Conservation (phyloP, 2,113 vertebrate genomes). For the Callocephalon fimbriatum region DNA sequence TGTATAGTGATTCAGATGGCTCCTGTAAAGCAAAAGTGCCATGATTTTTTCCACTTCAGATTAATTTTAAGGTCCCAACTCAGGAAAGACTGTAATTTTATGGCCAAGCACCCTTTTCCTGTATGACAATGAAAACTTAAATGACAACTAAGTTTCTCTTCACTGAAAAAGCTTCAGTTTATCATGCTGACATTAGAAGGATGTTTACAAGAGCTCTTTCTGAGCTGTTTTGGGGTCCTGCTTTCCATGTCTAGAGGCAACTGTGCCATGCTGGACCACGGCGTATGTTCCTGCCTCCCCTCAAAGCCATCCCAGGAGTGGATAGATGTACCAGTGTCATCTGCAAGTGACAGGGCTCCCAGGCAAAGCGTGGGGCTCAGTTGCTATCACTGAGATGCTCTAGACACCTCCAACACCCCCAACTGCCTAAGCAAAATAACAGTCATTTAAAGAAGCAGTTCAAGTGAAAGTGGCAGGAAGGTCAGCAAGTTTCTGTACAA, state of each 20-base stretch:
- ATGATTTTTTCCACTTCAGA: background rate
- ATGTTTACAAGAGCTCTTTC: background rate
- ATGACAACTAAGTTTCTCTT: background rate
- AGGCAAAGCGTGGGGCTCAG: background rate
- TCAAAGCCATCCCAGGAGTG: rapidly evolving
- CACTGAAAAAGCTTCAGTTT: background rate
- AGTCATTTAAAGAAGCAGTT: background rate
- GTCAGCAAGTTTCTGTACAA: background rate
- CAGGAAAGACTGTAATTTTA: background rate
- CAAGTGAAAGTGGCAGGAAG: background rate
- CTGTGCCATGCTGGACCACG: background rate
- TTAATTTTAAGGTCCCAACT: background rate
- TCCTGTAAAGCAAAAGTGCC: background rate
- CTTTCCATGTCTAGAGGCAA: background rate
- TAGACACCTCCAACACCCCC: background rate
- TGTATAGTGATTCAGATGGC: background rate
- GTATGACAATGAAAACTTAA: background rate
- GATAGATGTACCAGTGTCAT: background rate
- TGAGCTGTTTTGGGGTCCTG: background rate
- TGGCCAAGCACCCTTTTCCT: background rate
- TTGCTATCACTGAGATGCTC: background rate
- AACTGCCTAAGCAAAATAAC: background rate
- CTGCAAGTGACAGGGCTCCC: background rate
- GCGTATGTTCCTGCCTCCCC: rapidly evolving
- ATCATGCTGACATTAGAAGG: background rate